phyloP scores from a whole-genome alignment of 2,888 invertebrate species.

The Cantharis nigra region DNA sequence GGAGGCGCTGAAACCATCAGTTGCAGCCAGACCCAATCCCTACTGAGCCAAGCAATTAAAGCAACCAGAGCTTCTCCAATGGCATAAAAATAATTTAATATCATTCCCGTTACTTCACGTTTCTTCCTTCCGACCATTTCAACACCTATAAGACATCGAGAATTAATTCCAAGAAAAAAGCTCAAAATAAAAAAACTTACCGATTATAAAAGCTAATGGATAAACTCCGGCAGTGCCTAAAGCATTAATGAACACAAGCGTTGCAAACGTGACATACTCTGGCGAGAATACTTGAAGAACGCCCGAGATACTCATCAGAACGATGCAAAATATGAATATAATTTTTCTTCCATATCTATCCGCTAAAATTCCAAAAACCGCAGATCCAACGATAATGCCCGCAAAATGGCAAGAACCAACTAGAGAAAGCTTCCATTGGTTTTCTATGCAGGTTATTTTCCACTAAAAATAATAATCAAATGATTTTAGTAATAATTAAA shows the following conservation, averaged over 20 bases:
- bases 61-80: conserved; percentile 67
- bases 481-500: background rate
- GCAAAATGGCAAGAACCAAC: conserved; percentile 67
- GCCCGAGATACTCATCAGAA: conserved; percentile 64
- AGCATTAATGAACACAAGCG: conserved; percentile 62
- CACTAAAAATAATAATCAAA: conserved; percentile 54
- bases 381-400: conserved; percentile 65
- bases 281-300: conserved; percentile 60
- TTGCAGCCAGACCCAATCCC: conserved; percentile 65
- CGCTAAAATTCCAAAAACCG: conserved; percentile 63
- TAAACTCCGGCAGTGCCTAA: conserved; percentile 67
- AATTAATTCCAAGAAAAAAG: conserved; percentile 9
- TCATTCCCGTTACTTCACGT: conserved; percentile 66
- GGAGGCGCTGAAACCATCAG: conserved; percentile 65
- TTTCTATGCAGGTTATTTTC: conserved; percentile 64
- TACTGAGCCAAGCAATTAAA: conserved; percentile 62
- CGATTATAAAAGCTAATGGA: conserved; percentile 65
- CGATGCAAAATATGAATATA: conserved; percentile 62
- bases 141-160: conserved; percentile 55
- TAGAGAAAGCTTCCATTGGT: conserved; percentile 64
- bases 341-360: conserved; percentile 67
- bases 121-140: conserved; percentile 68
- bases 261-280: conserved; percentile 59
- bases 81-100: conserved; percentile 68
- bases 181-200: conserved; percentile 37